Conservation (phyloP, 92 coral and sea anemone species). For the Parazoanthus darwini region DNA sequence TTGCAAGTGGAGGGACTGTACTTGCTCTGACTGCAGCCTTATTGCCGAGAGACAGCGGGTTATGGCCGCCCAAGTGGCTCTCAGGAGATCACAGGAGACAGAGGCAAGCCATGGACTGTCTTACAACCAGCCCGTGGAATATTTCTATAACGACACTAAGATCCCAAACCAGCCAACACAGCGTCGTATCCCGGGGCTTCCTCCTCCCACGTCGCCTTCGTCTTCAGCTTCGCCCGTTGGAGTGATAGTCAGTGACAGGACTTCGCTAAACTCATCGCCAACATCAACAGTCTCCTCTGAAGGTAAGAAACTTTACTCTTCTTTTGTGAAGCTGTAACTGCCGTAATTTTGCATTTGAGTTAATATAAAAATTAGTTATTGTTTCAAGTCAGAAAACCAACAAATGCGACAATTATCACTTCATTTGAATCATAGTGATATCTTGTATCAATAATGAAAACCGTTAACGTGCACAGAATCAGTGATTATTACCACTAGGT, state of each 20-base stretch:
- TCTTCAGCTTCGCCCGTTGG: constrained; percentile 38
- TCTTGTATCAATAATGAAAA: not conserved
- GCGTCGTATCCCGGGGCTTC: not conserved
- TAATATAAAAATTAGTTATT: not conserved
- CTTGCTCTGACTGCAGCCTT: constrained; percentile 92
- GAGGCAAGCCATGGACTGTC: constrained; percentile 49
- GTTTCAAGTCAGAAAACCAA: constrained; percentile 13
- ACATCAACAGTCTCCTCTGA: constrained; percentile 34
- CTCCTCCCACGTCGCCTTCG: constrained; percentile 16
- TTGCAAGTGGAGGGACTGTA: constrained; percentile 98
- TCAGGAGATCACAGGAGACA: constrained; percentile 92
- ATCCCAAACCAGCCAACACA: constrained; percentile 15
- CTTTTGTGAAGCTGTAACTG: not conserved
- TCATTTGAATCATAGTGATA: constrained; percentile 2
- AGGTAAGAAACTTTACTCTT: not conserved
- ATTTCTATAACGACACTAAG: constrained; percentile 7
- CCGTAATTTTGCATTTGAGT: not conserved
- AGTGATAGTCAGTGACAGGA: constrained; percentile 15
- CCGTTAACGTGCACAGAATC: not conserved
- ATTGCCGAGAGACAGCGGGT: constrained; percentile 98
- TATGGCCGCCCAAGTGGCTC: constrained; percentile 99
- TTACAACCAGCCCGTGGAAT: constrained; percentile 24
- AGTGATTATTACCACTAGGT: not conserved
- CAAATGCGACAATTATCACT: constrained; percentile 5
- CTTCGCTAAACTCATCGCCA: constrained; percentile 26